Base-by-base conservation (phyloP, 2,797 vertebrate genomes). In the Epinephelus coioides region DNA sequence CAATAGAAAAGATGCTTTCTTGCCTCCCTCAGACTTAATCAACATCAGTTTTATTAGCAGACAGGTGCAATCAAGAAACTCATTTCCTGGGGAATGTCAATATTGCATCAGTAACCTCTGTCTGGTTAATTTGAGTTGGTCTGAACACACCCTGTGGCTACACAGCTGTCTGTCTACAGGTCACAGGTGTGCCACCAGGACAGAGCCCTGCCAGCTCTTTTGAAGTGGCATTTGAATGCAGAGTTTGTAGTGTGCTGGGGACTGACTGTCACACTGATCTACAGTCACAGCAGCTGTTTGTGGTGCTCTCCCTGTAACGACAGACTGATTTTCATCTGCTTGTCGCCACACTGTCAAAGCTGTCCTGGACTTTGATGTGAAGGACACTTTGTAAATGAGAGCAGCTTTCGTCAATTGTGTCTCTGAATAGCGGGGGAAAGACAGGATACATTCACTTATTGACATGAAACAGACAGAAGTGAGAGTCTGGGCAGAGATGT, bases 81-180 rank as follows among this genome's bases (percentile, higher is more conserved):
- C 0, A 92, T 94, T 92, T 93, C 91, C 89, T 47, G 51, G 30
- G 25, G 73, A 86, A 78, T 84, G 61, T 69, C 7, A 17, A 1
- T 5, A 40, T 61, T 60, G 55, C 34, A n/a, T 65, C 4, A 78
- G 76, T 68, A 72, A 40, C 44, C 25, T 12, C n/a, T 25, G 46
- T 62, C 43, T 60, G 71, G 10, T 46, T 15, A 19, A 69, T 68
- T 54, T 71, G 57, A 14, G 1, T 66, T 67, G 71, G 76, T 74
- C 71, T 76, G 21, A 57, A 77, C 78, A 82, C 81, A n/a, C 73
- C 88, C 69, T 67, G 47, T 17, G 50, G 79, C 53, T n/a, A 54
- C 62, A 73, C 81, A 78, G 60, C 57, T 62, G 69, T 5, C 30
- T 57, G 23, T 62, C 21, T 40, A 43, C 66, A 65, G 82, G 63